Conservation (phyloP, 1,140 invertebrate genomes). For the Drosophila takahashii region DNA sequence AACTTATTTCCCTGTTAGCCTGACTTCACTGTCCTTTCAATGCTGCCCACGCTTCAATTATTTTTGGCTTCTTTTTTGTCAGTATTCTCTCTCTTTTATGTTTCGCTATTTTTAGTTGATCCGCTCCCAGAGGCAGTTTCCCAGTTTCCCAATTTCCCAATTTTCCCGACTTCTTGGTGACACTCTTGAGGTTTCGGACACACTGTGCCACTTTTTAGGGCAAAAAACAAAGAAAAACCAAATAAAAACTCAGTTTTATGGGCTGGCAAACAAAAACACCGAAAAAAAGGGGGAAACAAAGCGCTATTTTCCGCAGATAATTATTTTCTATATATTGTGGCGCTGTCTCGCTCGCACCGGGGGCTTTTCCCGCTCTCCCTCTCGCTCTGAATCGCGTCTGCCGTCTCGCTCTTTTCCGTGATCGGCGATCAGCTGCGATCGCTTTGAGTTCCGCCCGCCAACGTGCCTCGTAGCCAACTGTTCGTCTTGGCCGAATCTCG, state of each 20-base stretch:
- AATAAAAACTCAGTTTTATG: conserved; percentile 6
- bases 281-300: not conserved
- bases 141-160: conserved; percentile 28
- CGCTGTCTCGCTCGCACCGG: conserved; percentile 2
- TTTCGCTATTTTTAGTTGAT: conserved; percentile 62
- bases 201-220: conserved; percentile 54
- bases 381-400: conserved; percentile 23
- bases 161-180: conserved; percentile 27
- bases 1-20: not conserved
- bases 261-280: conserved; percentile 21
- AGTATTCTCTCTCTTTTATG: conserved; percentile 35
- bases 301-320: conserved; percentile 4
- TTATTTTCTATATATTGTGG: not conserved
- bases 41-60: conserved; percentile 57
- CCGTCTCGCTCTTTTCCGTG: conserved; percentile 44
- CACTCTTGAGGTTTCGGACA: conserved; percentile 25
- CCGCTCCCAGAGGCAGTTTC: conserved; percentile 30
- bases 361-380: not conserved
- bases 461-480: conserved; percentile 67
- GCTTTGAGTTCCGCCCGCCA: conserved; percentile 56
- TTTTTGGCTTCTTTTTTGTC: conserved; percentile 47
- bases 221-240: conserved; percentile 1
- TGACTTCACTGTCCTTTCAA: conserved; percentile 27
- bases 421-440: conserved; percentile 56
- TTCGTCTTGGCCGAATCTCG: conserved; percentile 36